phyloP scores from a whole-genome alignment of 64 coral and sea anemone genomes.

The Anthopleura sola region DNA sequence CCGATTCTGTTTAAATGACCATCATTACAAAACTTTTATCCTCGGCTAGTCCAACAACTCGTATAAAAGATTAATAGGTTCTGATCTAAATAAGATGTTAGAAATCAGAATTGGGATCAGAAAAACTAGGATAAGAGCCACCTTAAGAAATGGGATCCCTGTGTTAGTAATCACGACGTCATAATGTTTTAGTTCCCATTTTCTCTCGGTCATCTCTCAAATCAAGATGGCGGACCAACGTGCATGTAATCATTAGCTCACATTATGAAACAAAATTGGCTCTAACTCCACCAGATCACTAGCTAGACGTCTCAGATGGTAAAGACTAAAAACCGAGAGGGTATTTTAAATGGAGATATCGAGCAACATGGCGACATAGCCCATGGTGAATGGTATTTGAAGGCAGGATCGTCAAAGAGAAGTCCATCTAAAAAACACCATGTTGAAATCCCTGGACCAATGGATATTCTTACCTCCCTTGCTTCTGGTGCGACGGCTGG shows the following conservation, averaged over 20 bases:
- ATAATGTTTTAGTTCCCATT: background rate
- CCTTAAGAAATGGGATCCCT: background rate
- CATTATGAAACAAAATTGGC: background rate
- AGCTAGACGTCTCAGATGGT: slow-evolving; percentile 42
- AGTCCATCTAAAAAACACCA: slow-evolving; percentile 39
- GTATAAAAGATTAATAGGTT: no score
- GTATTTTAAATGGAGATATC: slow-evolving; percentile 75
- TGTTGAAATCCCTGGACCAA: slow-evolving; percentile 55
- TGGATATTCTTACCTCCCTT: slow-evolving; percentile 87
- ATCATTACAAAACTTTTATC: no score
- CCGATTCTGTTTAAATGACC: no score
- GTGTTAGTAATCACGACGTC: slow-evolving; percentile 3
- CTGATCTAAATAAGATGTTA: no score
- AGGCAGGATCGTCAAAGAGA: slow-evolving; percentile 28
- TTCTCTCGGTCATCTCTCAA: background rate
- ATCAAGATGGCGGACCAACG: background rate
- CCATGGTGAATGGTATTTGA: slow-evolving; percentile 90
- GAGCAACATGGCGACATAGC: slow-evolving; percentile 92
- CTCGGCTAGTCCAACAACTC: no score
- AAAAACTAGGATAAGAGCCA: no score
- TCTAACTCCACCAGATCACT: background rate
- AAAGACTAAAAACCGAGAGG: slow-evolving; percentile 43
- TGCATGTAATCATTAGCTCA: background rate
- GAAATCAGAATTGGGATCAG: no score
- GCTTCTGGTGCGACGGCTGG: slow-evolving; percentile 91